A percentile compares a stretch with the other conserved stretches of the same genome.
Conservation (phyloP, 2,113 vertebrate species). For the Rostratula benghalensis region DNA sequence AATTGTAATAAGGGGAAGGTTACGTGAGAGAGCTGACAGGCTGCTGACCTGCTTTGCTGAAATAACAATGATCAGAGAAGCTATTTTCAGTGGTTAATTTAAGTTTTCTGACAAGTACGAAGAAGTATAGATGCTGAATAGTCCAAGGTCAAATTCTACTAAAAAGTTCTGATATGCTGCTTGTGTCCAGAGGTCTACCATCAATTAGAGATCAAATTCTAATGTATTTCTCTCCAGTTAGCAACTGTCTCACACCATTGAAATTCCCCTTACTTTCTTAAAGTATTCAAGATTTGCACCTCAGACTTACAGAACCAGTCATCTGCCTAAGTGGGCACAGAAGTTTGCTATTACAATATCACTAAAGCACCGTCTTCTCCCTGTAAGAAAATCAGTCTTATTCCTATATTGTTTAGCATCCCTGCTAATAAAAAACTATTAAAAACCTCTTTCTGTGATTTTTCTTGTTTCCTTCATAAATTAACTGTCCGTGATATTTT, state of each 20-base stretch:
- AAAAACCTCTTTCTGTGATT: background rate
- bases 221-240: background rate
- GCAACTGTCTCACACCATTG: background rate
- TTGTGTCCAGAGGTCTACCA: background rate
- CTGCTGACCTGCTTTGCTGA: conserved; percentile 42
- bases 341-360: background rate
- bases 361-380: accelerated
- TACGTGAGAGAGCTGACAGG: conserved; percentile 8
- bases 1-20: conserved; percentile 1
- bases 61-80: conserved; percentile 25
- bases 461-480: background rate
- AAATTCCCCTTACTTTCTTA: background rate
- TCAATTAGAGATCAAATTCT: background rate
- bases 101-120: conserved; percentile 25
- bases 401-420: background rate
- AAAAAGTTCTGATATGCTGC: background rate
- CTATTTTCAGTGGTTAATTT: conserved; percentile 48
- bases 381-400: background rate
- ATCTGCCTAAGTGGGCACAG: background rate
- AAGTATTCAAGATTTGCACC: background rate
- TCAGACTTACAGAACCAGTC: background rate
- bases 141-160: background rate
- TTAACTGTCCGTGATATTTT: background rate
- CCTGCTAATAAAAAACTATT: background rate
- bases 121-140: background rate